Evolutionary conservation across 2,888 invertebrate genomes (phyloP).

Genomic region (Diogma glabrata): DNA sequence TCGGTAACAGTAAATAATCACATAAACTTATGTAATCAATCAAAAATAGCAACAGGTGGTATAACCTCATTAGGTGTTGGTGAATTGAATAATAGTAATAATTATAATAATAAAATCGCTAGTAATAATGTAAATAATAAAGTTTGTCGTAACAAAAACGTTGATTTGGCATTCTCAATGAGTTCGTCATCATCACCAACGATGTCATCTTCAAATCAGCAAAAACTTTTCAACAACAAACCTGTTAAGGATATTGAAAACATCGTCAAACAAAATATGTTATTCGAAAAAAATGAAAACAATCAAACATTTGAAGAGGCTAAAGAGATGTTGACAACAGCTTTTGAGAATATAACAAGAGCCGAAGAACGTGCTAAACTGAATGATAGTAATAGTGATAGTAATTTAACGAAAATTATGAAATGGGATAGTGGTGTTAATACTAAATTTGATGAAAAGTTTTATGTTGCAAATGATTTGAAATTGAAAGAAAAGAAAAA

Average conservation of each 20-base stretch:
- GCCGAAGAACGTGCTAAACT: neutral
- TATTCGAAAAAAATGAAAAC: neutral
- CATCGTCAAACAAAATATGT: constrained; percentile 8
- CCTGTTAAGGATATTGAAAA: neutral
- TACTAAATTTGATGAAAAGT: constrained; percentile 42
- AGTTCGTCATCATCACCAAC: constrained; percentile 13
- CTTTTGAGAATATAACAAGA: constrained; percentile 4
- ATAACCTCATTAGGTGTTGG: constrained; percentile 9
- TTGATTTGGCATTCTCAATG: constrained; percentile 35
- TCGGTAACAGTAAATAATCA: constrained; percentile 37
- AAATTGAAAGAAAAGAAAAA: constrained; percentile 50
- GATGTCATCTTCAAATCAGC: no score
- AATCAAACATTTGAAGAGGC: constrained; percentile 8
- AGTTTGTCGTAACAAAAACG: constrained; percentile 37
- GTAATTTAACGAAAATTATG: no score
- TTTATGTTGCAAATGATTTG: constrained; percentile 48
- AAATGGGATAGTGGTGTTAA: constrained; percentile 10
- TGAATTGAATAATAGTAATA: constrained; percentile 2
- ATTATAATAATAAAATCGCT: neutral
- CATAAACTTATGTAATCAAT: constrained; percentile 28
- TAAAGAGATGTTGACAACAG: constrained; percentile 4
- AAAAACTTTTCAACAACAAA: neutral
- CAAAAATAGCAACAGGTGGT: no score
- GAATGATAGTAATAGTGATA: neutral
- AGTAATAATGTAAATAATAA: constrained; percentile 20